Percentiles rank a stretch among this genome's conserved stretches.
Conservation (phyloP, 2,797 vertebrate genomes). For the Chaunax sp. region DNA sequence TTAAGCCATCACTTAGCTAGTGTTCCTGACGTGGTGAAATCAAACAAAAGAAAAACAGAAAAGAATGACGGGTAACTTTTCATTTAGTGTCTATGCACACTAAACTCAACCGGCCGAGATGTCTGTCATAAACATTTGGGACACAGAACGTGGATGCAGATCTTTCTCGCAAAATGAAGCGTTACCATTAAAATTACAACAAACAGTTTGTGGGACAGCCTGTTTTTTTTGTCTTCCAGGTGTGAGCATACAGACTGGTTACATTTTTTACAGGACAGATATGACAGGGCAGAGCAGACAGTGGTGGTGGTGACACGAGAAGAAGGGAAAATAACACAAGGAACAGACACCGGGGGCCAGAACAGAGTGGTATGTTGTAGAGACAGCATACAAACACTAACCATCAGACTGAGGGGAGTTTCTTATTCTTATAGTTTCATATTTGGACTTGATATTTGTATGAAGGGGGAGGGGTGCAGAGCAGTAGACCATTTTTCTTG, state of each 20-base stretch:
- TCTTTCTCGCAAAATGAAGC: slow-evolving; percentile 43
- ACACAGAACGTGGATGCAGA: slow-evolving; percentile 31
- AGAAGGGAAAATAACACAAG: slow-evolving; percentile 24
- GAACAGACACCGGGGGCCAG: slow-evolving; percentile 42
- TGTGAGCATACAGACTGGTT: slow-evolving; percentile 68
- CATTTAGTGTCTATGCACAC: slow-evolving; percentile 34
- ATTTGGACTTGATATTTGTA: slow-evolving; percentile 70
- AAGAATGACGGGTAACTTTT: slow-evolving; percentile 38
- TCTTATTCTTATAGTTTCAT: slow-evolving; percentile 69
- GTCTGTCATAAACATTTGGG: slow-evolving; percentile 5
- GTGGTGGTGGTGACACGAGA: slow-evolving; percentile 4
- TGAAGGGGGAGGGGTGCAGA: slow-evolving; percentile 51
- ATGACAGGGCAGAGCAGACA: slow-evolving; percentile 47
- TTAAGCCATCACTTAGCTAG: slow-evolving; percentile 64
- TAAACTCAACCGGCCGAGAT: slow-evolving; percentile 26
- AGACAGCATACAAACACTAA: slow-evolving; percentile 71
- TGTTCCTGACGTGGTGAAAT: slow-evolving; percentile 71
- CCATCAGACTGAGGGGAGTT: slow-evolving; percentile 58
- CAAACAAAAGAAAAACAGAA: not conserved
- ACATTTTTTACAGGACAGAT: slow-evolving; percentile 50
- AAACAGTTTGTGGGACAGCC: slow-evolving; percentile 58
- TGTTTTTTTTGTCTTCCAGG: slow-evolving; percentile 65
- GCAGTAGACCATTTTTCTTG: slow-evolving; percentile 51
- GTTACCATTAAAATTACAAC: slow-evolving; percentile 43
- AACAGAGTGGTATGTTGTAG: slow-evolving; percentile 55